These are phyloP conservation scores for Athalia rosae DNA, from an alignment of 2,888 invertebrate species.

Conservation along the genomic window DNA sequence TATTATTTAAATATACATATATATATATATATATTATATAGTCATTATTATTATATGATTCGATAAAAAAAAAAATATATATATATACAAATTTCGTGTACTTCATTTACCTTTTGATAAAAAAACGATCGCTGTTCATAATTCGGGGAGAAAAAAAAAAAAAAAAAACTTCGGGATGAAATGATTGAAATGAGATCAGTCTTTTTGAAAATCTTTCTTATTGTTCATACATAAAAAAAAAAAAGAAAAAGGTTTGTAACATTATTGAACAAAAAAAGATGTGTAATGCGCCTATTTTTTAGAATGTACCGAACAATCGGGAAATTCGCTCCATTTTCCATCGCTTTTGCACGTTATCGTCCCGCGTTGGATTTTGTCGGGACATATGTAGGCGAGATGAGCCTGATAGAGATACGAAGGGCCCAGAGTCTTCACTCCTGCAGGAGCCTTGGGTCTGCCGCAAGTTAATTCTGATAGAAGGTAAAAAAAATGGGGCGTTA, in stretches of 20 bases:
- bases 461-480: conserved; percentile 74
- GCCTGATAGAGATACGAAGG: conserved; percentile 75
- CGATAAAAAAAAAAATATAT: neutral
- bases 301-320: conserved; percentile 52
- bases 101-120: conserved; percentile 18
- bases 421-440: conserved; percentile 72
- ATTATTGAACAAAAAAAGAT: no score
- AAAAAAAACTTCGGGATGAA: no score
- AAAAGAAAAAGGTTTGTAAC: no score
- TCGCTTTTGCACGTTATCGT: conserved; percentile 70
- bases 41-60: conserved; percentile 24
- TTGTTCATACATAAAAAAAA: no score
- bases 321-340: conserved; percentile 63
- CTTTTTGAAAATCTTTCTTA: no score
- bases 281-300: no score
- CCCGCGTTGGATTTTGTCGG: conserved; percentile 55
- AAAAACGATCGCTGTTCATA: neutral
- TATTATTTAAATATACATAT: conserved; percentile 52
- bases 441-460: conserved; percentile 73
- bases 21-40: conserved; percentile 24
- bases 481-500: no score
- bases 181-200: no score
- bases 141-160: no score
- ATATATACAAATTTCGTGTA: conserved; percentile 7
- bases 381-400: conserved; percentile 67